Conservation (phyloP, 2,113 vertebrate genomes). For the Tursiops truncatus region DNA sequence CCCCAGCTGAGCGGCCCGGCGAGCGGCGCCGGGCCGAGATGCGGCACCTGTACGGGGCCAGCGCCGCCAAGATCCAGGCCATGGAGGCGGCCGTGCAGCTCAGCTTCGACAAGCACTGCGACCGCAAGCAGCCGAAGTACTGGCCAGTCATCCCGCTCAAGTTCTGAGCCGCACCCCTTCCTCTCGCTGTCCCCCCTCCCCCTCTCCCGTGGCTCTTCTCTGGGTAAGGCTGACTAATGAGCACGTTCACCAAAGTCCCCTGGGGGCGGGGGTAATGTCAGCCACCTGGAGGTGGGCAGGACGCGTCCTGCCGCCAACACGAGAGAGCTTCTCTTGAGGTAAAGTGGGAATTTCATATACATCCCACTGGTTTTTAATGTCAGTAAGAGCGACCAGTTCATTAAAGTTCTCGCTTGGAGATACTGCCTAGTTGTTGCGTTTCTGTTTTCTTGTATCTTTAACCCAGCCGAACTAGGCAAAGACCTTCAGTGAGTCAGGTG, state of each 20-base stretch:
- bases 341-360: neutral
- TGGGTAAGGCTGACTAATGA: neutral
- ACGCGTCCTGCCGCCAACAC: rapidly evolving
- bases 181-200: too few species aligned
- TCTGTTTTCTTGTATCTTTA: neutral
- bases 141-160: slow-evolving; percentile 97
- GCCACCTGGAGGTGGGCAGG: neutral
- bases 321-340: neutral
- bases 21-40: slow-evolving; percentile 91
- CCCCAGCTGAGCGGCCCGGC: slow-evolving; percentile 89
- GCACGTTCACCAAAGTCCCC: neutral
- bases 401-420: neutral
- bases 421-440: neutral
- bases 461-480: neutral
- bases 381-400: neutral
- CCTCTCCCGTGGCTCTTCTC: neutral
- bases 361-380: neutral
- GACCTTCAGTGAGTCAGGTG: neutral
- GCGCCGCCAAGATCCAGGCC: slow-evolving; percentile 91
- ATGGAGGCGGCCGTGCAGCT: slow-evolving; percentile 97
- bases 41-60: slow-evolving; percentile 91
- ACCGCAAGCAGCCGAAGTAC: slow-evolving; percentile 94
- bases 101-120: slow-evolving; percentile 92
- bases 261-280: neutral
- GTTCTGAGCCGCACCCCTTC: slow-evolving; percentile 79